A percentile compares a stretch with the other conserved stretches of the same genome.
Conservation (phyloP, 2,888 invertebrate genomes). For the Salpingus planirostris region DNA sequence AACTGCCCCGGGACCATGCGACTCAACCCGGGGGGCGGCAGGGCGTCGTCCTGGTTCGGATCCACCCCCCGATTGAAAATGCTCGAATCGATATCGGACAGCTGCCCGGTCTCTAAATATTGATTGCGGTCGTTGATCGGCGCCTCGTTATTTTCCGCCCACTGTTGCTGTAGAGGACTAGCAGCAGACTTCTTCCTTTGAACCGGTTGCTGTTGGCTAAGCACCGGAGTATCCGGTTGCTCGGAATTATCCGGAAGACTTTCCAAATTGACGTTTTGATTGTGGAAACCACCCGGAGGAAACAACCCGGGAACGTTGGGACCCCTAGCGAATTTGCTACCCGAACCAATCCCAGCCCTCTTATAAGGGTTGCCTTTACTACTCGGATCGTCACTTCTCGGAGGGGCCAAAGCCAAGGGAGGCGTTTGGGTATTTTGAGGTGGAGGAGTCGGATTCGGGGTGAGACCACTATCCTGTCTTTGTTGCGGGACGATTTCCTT, state of each 20-base stretch:
- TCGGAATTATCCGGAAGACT: conserved; percentile 62
- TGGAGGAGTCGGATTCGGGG: conserved; percentile 29
- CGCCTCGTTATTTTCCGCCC: conserved; percentile 52
- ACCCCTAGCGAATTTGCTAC: neutral
- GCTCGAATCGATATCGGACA: conserved; percentile 47
- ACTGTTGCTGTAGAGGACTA: conserved; percentile 20
- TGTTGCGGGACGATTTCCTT: neutral
- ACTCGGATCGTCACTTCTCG: conserved; percentile 17
- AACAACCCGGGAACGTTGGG: neutral
- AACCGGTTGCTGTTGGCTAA: too few relatives aligned
- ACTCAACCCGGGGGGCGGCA: conserved; percentile 56
- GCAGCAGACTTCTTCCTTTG: conserved; percentile 16
- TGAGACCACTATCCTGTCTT: too few relatives aligned
- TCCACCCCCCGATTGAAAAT: neutral
- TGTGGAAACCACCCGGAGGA: conserved; percentile 28
- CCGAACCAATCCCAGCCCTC: conserved; percentile 7
- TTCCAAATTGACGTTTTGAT: conserved; percentile 52
- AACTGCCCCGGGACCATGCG: conserved; percentile 59
- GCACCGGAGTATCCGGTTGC: conserved; percentile 45
- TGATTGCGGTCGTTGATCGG: conserved; percentile 65
- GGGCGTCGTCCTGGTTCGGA: conserved; percentile 33
- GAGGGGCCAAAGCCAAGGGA: conserved; percentile 8
- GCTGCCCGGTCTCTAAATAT: conserved; percentile 67
- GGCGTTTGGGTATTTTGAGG: conserved; percentile 36
- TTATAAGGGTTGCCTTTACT: conserved; percentile 33